Percentiles rank a stretch among this genome's conserved stretches.
Conservation (phyloP, 2,888 invertebrate genomes). For the Leptopterna dolabrata region DNA sequence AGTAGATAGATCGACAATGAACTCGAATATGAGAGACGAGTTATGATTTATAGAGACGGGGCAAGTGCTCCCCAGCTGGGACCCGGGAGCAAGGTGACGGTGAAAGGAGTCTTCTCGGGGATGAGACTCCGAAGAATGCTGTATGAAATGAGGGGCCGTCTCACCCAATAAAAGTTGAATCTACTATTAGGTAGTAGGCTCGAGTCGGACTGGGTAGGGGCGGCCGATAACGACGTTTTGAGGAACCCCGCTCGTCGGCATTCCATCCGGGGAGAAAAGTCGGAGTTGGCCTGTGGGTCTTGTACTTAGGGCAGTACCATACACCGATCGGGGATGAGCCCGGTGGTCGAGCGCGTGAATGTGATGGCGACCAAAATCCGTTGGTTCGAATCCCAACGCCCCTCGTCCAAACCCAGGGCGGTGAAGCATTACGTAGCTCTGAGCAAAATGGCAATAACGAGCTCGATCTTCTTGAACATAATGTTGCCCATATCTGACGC, state of each 20-base stretch:
- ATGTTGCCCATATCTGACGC: too few relatives aligned
- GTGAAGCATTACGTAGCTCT: too few relatives aligned
- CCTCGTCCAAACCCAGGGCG: too few relatives aligned
- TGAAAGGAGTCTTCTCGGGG: neutral
- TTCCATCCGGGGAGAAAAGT: slow-evolving; percentile 22
- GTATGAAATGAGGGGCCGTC: slow-evolving; percentile 21
- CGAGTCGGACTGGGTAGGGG: neutral
- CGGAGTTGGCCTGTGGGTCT: neutral
- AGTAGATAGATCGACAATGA: too few relatives aligned
- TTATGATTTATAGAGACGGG: too few relatives aligned
- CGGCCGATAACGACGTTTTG: slow-evolving; percentile 27
- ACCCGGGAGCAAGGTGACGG: neutral
- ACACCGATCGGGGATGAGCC: neutral
- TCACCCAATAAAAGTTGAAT: slow-evolving; percentile 46
- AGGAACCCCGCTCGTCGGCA: slow-evolving; percentile 18
- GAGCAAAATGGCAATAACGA: too few relatives aligned
- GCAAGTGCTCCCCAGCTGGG: too few relatives aligned
- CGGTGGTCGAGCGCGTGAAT: too few relatives aligned
- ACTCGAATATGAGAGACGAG: too few relatives aligned
- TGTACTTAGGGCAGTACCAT: neutral
- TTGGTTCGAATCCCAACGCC: too few relatives aligned
- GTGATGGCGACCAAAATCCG: too few relatives aligned
- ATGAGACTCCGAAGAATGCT: neutral
- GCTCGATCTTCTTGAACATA: too few relatives aligned
- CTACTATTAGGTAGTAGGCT: neutral